Evolutionary conservation across 2,797 vertebrate species (phyloP), one percentile per base, ranked within the genome.

Genomic region (Alauda arvensis): DNA sequence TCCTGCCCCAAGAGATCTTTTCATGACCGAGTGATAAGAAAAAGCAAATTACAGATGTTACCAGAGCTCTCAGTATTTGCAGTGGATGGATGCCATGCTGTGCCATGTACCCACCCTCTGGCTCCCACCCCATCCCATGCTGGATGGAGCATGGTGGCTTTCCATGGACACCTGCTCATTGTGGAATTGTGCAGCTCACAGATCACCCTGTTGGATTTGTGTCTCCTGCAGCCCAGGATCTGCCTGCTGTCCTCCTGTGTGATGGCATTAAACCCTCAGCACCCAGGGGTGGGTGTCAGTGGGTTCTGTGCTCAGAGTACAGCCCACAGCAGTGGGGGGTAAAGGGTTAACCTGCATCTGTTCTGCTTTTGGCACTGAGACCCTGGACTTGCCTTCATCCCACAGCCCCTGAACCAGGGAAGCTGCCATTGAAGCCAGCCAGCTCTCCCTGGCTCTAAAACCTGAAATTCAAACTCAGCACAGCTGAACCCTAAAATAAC

Each of bases 91-190:
- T 57, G 33, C 39, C 3, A 0, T 0, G 6, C 5, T 87, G 29
- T 68, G 34, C 60, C 26, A 6, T 8, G 68, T 15, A 15, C 23
- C 18, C 49, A 25, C 12, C 13, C 49, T 21, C 15, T 10, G 46
- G 18, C 39, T 77, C 77, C 51, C 39, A 48, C 19, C 52, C 42
- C 52, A 31, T 14, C n/a, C 55, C 14, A 4, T 1, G 1, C 0
- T 26, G 70, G 48, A 28, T 23, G 65, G 49, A 70, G 31, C 2
- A 0, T 0, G 0, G 13, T 33, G n/a, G 9, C 34, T 76, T 37
- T 40, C 82, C 9, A 1, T 0, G 9, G 4, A 8, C 48, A 4
- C 18, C 18, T 52, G 24, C 0, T 12, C 23, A 11, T 0, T 9
- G 18, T 2, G 18, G 33, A 59, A 51, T 3, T 69, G 87, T 7